Percentiles rank a stretch among this genome's conserved stretches.
These are phyloP conservation scores for Gasterosteus aculeatus DNA, from an alignment of 2,113 vertebrate species.

Conservation along the genomic window DNA sequence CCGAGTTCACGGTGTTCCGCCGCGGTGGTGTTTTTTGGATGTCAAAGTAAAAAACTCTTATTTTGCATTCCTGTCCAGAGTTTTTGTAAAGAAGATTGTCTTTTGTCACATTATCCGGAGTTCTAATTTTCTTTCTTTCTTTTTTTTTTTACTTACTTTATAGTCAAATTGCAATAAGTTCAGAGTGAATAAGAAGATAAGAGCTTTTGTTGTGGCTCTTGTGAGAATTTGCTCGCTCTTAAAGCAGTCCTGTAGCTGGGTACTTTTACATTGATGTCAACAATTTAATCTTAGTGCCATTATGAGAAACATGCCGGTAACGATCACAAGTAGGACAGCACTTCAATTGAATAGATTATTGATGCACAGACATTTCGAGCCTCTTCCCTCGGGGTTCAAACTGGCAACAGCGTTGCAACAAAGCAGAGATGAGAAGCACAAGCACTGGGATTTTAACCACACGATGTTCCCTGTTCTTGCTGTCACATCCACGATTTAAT, in stretches of 20 bases:
- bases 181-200: constrained; percentile 25
- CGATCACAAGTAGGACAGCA: neutral
- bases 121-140: constrained; percentile 44
- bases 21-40: constrained; percentile 46
- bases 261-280: constrained; percentile 6
- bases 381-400: neutral
- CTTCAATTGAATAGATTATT: constrained; percentile 6
- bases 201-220: constrained; percentile 46
- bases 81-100: constrained; percentile 36
- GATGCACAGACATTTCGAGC: neutral
- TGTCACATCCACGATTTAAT: neutral
- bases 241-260: constrained; percentile 22
- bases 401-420: neutral
- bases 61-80: constrained; percentile 46
- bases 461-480: neutral
- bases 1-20: constrained; percentile 30
- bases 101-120: constrained; percentile 30
- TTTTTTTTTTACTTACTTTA: constrained; percentile 57
- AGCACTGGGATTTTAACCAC: neutral
- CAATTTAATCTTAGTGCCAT: constrained; percentile 10
- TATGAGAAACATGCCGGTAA: neutral
- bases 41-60: constrained; percentile 46
- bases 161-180: constrained; percentile 51
- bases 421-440: neutral
- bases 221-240: constrained; percentile 34